Base-by-base conservation (phyloP, 1,140 invertebrate genomes). In the Amyelois transitella region DNA sequence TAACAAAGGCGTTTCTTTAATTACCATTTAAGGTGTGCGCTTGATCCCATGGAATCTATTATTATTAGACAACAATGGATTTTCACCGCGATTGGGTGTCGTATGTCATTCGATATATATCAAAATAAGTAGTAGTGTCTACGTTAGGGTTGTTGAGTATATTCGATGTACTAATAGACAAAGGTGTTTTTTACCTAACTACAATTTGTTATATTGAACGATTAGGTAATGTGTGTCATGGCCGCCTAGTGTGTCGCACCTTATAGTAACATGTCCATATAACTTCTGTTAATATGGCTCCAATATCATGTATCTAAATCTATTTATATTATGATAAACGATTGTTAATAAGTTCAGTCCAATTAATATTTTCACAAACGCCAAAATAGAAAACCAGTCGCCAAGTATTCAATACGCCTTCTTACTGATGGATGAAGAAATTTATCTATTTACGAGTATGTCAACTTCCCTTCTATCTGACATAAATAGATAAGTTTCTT, bases 161-260 rank as follows among this genome's bases (percentile, higher is more conserved):
- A 5, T 1, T 1, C 25, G 1, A 28, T 6, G 12, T 28, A 28
- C 25, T 10, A 10, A 1, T 14, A 14, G n/a, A 38, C 5, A 38
- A 4, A n/a, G n/a, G 12, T 38, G 6, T 38, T 44, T 6, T 25
- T 18, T 54, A 48, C n/a, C 53, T 44, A 14, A 43, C 43, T 47
- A 51, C 7, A 1, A 38, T 38, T 55, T 18, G 17, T 53, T 64
- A 62, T 65, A 63, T 55, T 60, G 65, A 65, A 64, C 53, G 62
- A 66, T 66, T 63, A 63, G 52, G 32, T 18, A 48, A 73, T 62
- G 55, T 59, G 51, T 61, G 72, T 66, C 75, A 75, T 32, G 68
- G 70, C 45, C 66, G 54, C 24, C 72, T 18, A 51, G 64, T 61
- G 52, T 50, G 54, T 25, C 55, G 55, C 58, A 17, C 17, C 32